These are phyloP conservation scores for Conus ventricosus DNA, from an alignment of 1,140 invertebrate species.

Conservation along the genomic window DNA sequence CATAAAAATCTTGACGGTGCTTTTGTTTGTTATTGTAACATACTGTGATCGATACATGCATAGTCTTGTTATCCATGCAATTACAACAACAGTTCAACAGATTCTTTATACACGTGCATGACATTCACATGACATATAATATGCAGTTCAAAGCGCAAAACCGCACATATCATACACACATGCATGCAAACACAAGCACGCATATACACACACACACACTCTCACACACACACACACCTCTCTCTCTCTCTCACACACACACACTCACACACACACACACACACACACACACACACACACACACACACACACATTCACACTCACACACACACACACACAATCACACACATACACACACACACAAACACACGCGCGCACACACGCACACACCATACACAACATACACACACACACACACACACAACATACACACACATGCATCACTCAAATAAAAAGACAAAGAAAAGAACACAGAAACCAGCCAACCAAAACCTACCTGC, in stretches of 20 bases:
- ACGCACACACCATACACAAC: not conserved
- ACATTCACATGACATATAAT: no score
- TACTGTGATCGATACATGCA: no score
- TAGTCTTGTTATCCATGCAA: no score
- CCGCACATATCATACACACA: not conserved
- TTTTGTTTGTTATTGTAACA: no score
- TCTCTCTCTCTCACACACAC: not conserved
- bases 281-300: not conserved
- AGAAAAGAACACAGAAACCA: not conserved
- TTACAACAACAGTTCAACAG: no score
- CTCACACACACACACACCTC: not conserved
- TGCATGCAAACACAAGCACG: not conserved
- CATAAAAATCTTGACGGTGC: no score
- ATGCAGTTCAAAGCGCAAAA: not conserved
- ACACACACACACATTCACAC: not conserved
- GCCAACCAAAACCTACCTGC: constrained; percentile 60
- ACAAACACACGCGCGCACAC: not conserved
- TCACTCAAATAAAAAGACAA: not conserved
- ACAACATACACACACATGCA: not conserved
- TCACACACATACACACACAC: not conserved
- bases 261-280: not conserved
- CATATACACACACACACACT: not conserved
- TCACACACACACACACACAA: not conserved
- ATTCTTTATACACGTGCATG: no score
- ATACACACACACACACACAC: not conserved